These are phyloP conservation scores for Drosophila micromelanica DNA, from an alignment of 1,140 invertebrate species.

Conservation along the genomic window DNA sequence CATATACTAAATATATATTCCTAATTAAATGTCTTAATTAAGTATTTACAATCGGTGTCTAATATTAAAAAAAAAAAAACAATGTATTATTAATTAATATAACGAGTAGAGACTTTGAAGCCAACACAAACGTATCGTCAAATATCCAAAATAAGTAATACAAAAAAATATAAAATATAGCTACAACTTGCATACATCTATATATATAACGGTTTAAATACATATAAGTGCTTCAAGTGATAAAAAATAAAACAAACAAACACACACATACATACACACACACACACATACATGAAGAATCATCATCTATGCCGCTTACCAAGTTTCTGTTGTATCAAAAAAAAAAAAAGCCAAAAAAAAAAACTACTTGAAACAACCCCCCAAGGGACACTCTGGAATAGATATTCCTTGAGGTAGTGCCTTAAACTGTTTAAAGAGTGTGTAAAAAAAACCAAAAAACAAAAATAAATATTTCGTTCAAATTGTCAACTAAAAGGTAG, in stretches of 20 bases:
- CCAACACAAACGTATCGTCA: slow-evolving; percentile 48
- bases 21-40: slow-evolving; percentile 55
- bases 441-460: slow-evolving; percentile 8
- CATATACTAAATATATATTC: slow-evolving; percentile 32
- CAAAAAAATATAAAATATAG: neutral
- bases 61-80: slow-evolving; percentile 27
- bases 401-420: slow-evolving; percentile 77
- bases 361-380: slow-evolving; percentile 46
- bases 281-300: slow-evolving; percentile 3
- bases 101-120: slow-evolving; percentile 76
- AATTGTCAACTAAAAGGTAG: neutral
- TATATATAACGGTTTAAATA: slow-evolving; percentile 11
- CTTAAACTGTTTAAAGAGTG: slow-evolving; percentile 53
- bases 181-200: slow-evolving; percentile 9
- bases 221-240: slow-evolving; percentile 43
- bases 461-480: slow-evolving; percentile 15
- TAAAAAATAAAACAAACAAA: slow-evolving; percentile 14
- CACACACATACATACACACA: slow-evolving; percentile 6
- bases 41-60: slow-evolving; percentile 77
- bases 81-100: slow-evolving; percentile 42
- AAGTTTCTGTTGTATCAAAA: slow-evolving; percentile 11
- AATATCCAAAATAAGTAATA: slow-evolving; percentile 31
- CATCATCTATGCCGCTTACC: neutral
- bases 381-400: slow-evolving; percentile 68
- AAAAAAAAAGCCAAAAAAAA: neutral